phyloP scores from a whole-genome alignment of 2,113 vertebrate genomes.

The Sarotherodon lohbergeri region DNA sequence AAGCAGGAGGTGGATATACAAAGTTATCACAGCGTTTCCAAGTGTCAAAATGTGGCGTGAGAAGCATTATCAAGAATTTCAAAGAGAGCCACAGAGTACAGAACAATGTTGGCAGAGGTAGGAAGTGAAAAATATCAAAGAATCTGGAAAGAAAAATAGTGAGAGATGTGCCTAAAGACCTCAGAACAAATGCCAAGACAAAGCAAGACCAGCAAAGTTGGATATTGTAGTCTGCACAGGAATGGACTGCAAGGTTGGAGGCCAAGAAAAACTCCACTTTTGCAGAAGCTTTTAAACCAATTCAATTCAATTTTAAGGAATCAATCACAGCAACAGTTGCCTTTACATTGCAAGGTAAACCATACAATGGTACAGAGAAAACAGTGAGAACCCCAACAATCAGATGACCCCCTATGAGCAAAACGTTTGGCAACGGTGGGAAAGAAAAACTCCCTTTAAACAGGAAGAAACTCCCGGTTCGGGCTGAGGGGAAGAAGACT shows the following conservation, averaged over 20 bases:
- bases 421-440: neutral
- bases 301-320: neutral
- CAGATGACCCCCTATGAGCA: neutral
- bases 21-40: neutral
- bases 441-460: neutral
- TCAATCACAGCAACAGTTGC: neutral
- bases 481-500: neutral
- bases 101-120: neutral
- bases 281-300: neutral
- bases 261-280: neutral
- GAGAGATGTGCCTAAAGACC: neutral
- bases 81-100: neutral
- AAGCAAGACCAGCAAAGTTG: neutral
- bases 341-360: neutral
- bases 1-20: neutral
- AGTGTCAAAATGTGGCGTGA: neutral
- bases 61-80: neutral
- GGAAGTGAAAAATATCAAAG: neutral
- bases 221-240: neutral
- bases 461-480: neutral
- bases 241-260: neutral
- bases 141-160: neutral
- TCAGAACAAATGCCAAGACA: neutral
- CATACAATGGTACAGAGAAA: neutral
- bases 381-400: neutral